A percentile compares a stretch with the other conserved stretches of the same genome.
phyloP scores from a whole-genome alignment of 1,140 invertebrate genomes.

The Hylyphantes graminicola region DNA sequence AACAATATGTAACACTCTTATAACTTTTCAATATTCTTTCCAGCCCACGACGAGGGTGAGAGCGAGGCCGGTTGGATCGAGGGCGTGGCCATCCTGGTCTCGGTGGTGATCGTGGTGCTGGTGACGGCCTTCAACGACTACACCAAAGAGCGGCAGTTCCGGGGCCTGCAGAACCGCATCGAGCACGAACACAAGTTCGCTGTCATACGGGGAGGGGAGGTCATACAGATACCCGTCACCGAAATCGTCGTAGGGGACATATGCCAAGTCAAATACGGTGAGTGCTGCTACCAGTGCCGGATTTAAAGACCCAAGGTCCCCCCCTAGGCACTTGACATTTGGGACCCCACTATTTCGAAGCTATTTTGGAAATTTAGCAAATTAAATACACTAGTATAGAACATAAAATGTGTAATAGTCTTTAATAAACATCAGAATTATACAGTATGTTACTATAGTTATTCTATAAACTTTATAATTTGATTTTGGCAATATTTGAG shows the following conservation, averaged over 20 bases:
- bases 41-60: slow-evolving; percentile 79
- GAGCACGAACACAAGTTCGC: slow-evolving; percentile 99
- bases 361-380: no score
- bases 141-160: slow-evolving; percentile 98
- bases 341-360: no score
- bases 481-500: no score
- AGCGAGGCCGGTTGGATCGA: slow-evolving; percentile 97
- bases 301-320: no score
- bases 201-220: slow-evolving; percentile 91
- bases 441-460: no score
- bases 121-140: slow-evolving; percentile 99
- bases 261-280: slow-evolving; percentile 94
- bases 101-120: slow-evolving; percentile 97
- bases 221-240: slow-evolving; percentile 93
- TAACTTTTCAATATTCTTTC: not conserved
- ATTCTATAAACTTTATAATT: no score
- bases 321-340: no score
- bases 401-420: no score
- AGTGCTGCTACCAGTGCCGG: slow-evolving; percentile 11
- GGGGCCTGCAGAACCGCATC: slow-evolving; percentile 95
- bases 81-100: slow-evolving; percentile 96
- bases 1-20: no score
- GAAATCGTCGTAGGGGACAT: slow-evolving; percentile 99
- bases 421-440: no score
- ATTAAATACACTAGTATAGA: no score